Evolutionary conservation across 2,888 invertebrate genomes (phyloP), one percentile per base, ranked within the genome.

Genomic region (Callyntrura guangdongensis): DNA sequence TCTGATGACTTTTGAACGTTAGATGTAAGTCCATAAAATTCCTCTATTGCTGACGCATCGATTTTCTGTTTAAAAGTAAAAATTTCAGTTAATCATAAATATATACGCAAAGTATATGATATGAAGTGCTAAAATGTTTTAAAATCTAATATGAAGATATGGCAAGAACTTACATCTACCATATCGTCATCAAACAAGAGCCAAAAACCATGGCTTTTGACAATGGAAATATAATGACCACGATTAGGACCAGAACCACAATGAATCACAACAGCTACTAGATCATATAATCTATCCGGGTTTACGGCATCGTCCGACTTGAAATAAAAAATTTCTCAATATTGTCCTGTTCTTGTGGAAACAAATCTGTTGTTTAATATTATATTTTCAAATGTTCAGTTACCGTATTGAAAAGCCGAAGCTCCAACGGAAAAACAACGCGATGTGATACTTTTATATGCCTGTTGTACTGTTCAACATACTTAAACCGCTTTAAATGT

Each of bases 161-260:
- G 5, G 1, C 17, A 59, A 14, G 27, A 27, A 96, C 98, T 97
- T 96, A 99, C 99, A 96, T 99, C 99, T 93, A 99, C 99, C 97
- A 99, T 99, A 95, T 99, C 99, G 95, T 99, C 99, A 95, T 99
- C 99, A 96, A 99, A 99, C 5, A 99, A 96, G 93, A 99, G 96
- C 99, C 99, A 99, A 95, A 99, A 98, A 87, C 99, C 99, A 95
- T 99, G 99, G 95, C 99, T 99, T 96, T 99, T 99, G 89, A 99
- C 99, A 95, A 99, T 99, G 95, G 99, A 99, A 95, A 99, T 99
- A 96, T 99, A 99, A 95, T 99, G 99, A 45, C 99, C 99, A 91
- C 99, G 96, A 96, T 99, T 99, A 94, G 99, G 99, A 82, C 99
- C 99, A 93, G 99, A 99, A 93, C 99, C 99, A 95, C 99, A 99